phyloP scores from a whole-genome alignment of 2,113 vertebrate species.

The Sinocyclocheilus grahami region DNA sequence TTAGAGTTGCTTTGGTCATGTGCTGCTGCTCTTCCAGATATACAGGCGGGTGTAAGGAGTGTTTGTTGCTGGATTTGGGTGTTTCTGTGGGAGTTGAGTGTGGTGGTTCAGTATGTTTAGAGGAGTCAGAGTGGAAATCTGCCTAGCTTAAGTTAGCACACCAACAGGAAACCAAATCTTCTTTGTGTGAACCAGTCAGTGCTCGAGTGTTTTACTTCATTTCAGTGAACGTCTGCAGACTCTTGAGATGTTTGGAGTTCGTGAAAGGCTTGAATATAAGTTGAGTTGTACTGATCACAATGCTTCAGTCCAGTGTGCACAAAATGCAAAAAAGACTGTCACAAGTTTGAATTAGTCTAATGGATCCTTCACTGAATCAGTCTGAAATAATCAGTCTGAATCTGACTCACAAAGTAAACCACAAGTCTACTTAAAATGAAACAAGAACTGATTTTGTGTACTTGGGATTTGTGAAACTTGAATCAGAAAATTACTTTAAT shows the following conservation, averaged over 20 bases:
- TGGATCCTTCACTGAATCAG: not conserved
- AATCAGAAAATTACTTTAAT: too few species aligned
- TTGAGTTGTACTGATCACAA: not conserved
- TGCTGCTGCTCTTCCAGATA: not conserved
- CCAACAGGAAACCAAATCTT: not conserved
- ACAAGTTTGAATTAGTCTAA: too few species aligned
- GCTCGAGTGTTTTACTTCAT: not conserved
- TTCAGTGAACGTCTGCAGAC: not conserved
- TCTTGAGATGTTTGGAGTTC: not conserved
- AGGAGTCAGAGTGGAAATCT: slow-evolving; percentile 31
- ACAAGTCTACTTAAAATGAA: too few species aligned
- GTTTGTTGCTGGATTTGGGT: slow-evolving; percentile 29
- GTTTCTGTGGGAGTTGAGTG: slow-evolving; percentile 32
- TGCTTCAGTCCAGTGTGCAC: not conserved
- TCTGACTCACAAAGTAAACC: too few species aligned
- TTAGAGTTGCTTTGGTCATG: not conserved
- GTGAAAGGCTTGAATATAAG: not conserved
- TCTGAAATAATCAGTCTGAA: not conserved
- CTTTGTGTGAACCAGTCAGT: not conserved
- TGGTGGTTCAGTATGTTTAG: slow-evolving; percentile 33
- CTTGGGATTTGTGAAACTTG: too few species aligned
- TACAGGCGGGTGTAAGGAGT: not conserved
- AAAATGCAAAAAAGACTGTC: not conserved
- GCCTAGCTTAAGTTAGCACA: slow-evolving; percentile 40
- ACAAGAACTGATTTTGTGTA: too few species aligned